Evolutionary conservation across 2,797 vertebrate species (phyloP), one percentile per base, ranked within the genome.

Genomic region (Karalla daura): DNA sequence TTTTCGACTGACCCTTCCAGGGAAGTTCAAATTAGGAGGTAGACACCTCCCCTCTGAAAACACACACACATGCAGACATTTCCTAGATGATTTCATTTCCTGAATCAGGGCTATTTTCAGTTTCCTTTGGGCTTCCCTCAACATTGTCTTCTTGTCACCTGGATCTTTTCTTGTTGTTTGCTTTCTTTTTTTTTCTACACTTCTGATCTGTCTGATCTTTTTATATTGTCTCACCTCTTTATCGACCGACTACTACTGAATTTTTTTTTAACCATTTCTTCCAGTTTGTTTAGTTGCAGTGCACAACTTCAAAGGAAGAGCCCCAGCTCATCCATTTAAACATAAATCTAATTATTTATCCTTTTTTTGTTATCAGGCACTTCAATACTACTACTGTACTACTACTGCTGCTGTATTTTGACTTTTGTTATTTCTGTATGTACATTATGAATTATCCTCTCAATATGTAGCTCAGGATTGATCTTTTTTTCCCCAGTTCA

Each of bases 21-120:
- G 60, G 33, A 58, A 65, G 25, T 56, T 30, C 10, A 73, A 44
- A 66, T 53, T 17, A 59, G 54, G 64, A 70, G 43, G 45, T 44
- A 58, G 41, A 43, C 47, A 30, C 76, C 70, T 61, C 70, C 63
- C 66, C 49, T 52, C 62, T 44, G 13, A 49, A 56, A 51, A 63
- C 59, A 66, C 65, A 44, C 33, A 58, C 32, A 52, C 32, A 54
- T 30, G 33, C 44, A 62, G 39, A 36, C 6, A 5, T 28, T 83
- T 83, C 85, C 74, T 33, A 37, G 25, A 79, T 86, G 80, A 88
- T 81, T 85, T 83, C 46, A 87, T 78, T 77, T 81, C 76, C 74
- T 78, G 70, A 45, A 67, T 78, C 39, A 9, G 45, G 18, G 63
- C 69, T 86, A 84, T 83, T 89, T n/a, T 85, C 24, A 2, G 77